Conservation (phyloP, 2,797 vertebrate species). For the Botia kubotai region DNA sequence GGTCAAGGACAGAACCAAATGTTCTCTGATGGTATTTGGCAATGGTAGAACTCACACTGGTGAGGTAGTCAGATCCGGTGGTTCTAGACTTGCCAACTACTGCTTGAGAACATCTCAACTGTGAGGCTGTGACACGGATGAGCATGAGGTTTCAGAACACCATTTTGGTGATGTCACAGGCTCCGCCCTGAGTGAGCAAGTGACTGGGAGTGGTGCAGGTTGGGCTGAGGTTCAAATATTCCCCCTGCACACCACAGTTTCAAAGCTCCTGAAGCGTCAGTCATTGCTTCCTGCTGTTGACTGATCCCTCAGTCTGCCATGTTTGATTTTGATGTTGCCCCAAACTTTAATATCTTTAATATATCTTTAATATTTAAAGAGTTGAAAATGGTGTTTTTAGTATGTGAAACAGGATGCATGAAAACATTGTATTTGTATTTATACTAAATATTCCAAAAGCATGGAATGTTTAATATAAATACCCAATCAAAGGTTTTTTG, state of each 20-base stretch:
- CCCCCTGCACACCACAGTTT: slow-evolving; percentile 83
- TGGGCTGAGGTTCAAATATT: slow-evolving; percentile 75
- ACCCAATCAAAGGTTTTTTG: background rate
- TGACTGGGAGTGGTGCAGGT: slow-evolving; percentile 84
- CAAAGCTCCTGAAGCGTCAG: slow-evolving; percentile 72
- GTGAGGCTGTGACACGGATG: background rate
- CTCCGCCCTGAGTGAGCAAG: slow-evolving; percentile 70
- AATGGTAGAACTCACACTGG: slow-evolving; percentile 99
- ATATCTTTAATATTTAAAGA: no score
- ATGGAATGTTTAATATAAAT: background rate
- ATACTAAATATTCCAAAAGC: background rate
- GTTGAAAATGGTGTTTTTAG: background rate
- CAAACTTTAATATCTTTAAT: no score
- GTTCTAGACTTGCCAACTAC: slow-evolving; percentile 99
- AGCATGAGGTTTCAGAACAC: background rate
- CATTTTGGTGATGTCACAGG: slow-evolving; percentile 11
- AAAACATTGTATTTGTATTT: background rate
- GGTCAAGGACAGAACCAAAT: slow-evolving; percentile 50
- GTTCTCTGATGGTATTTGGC: slow-evolving; percentile 92
- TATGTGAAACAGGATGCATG: no score
- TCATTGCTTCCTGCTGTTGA: background rate
- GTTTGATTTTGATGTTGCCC: background rate
- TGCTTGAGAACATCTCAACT: slow-evolving; percentile 75
- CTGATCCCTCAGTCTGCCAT: slow-evolving; percentile 32
- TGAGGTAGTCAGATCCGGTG: slow-evolving; percentile 98